Percentiles rank a stretch among this genome's conserved stretches.
These are phyloP conservation scores for Polydrusus tereticollis DNA, from an alignment of 2,888 invertebrate genomes.

Conservation along the genomic window DNA sequence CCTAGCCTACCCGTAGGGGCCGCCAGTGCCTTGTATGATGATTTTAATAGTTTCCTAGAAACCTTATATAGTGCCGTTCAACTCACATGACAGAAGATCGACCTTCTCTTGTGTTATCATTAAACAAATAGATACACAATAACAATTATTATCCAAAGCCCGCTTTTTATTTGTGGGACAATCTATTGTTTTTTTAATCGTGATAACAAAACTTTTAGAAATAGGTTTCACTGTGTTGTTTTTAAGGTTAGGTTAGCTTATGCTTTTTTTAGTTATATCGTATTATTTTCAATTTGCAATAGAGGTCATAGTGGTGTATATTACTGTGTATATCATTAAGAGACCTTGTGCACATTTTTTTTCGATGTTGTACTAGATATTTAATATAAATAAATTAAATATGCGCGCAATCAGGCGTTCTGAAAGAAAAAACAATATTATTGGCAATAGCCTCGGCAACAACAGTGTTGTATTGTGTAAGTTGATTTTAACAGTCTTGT, in stretches of 20 bases:
- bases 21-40: no score
- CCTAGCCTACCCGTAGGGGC: no score
- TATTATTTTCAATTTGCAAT: constrained; percentile 20
- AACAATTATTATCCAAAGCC: constrained; percentile 5
- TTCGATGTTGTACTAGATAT: background rate
- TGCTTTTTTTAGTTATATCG: no score
- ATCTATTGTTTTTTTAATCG: no score
- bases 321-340: constrained; percentile 9
- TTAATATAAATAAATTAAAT: constrained; percentile 9
- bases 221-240: no score
- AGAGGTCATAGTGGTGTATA: constrained; percentile 29
- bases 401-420: background rate
- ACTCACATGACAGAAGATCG: constrained; percentile 29
- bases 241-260: no score
- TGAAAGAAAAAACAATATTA: background rate
- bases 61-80: constrained; percentile 2
- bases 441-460: background rate
- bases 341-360: constrained; percentile 26
- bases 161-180: background rate
- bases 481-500: no score
- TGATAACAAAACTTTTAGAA: no score
- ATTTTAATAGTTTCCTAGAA: background rate
- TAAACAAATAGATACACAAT: constrained; percentile 28
- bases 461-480: background rate
- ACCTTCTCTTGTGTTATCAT: constrained; percentile 21